Percentiles rank a stretch among this genome's conserved stretches.
These are phyloP conservation scores for Iguana delicatissima DNA, from an alignment of 2,797 vertebrate species.

Conservation along the genomic window DNA sequence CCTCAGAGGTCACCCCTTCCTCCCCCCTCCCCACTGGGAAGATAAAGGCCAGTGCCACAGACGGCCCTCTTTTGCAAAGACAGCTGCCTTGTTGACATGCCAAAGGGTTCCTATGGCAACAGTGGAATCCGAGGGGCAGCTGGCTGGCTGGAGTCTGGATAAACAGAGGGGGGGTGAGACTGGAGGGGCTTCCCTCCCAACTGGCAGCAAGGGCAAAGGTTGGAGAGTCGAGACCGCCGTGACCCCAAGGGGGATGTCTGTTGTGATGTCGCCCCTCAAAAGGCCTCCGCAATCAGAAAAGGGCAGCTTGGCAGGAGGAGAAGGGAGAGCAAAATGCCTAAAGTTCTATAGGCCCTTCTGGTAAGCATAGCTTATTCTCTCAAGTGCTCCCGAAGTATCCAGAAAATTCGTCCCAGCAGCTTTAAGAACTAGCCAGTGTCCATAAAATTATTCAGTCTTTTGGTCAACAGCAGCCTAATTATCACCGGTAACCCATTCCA, in stretches of 20 bases:
- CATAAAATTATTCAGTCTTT: too few relatives aligned
- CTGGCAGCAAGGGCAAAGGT: constrained; percentile 31
- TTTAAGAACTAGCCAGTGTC: too few relatives aligned
- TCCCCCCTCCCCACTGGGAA: background rate
- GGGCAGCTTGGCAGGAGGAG: too few relatives aligned
- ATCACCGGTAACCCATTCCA: too few relatives aligned
- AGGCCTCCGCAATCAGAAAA: background rate
- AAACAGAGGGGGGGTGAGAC: constrained; percentile 22
- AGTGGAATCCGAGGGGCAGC: constrained; percentile 52
- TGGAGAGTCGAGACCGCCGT: background rate
- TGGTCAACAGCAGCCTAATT: too few relatives aligned
- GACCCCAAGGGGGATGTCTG: background rate
- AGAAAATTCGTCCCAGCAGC: too few relatives aligned
- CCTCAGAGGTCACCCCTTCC: background rate
- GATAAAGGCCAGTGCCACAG: background rate
- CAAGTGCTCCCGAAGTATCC: too few relatives aligned
- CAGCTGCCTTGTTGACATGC: constrained; percentile 24
- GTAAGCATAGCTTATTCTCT: too few relatives aligned
- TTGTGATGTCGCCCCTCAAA: background rate
- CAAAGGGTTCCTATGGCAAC: constrained; percentile 72
- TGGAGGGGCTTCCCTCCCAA: constrained; percentile 34
- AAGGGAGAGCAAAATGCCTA: too few relatives aligned
- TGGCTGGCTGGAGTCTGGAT: constrained; percentile 60
- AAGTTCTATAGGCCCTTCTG: too few relatives aligned
- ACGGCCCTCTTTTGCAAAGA: background rate